Conservation (phyloP, 2,888 invertebrate genomes). For the Teleogryllus oceanicus region DNA sequence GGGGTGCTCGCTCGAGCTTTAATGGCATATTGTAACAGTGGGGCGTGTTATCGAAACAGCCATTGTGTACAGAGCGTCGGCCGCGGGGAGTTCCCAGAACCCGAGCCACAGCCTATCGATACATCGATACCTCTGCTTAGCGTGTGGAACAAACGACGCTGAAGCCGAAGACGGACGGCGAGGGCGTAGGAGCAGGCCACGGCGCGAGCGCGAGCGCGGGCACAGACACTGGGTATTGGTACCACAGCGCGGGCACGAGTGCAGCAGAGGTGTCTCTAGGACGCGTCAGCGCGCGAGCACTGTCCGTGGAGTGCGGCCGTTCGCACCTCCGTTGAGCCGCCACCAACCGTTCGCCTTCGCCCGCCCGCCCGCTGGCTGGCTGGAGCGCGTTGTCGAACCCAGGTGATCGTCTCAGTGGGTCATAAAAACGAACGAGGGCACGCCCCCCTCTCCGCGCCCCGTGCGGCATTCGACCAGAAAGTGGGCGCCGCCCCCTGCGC, state of each 20-base stretch:
- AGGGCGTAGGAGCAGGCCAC: background rate
- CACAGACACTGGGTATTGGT: too few relatives aligned
- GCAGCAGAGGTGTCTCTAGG: too few relatives aligned
- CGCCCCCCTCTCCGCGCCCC: background rate
- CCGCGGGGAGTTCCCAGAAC: conserved; percentile 18
- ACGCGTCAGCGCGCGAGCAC: background rate
- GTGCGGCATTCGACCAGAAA: background rate
- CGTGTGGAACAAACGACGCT: conserved; percentile 1
- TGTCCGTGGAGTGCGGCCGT: background rate
- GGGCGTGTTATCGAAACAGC: conserved; percentile 18
- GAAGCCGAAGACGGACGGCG: background rate
- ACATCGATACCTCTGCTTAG: conserved; percentile 18
- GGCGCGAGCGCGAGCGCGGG: too few relatives aligned
- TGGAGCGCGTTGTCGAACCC: background rate
- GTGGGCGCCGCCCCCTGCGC: background rate
- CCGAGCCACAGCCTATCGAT: conserved; percentile 10
- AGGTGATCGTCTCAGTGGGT: conserved; percentile 2
- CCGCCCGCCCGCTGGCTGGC: background rate
- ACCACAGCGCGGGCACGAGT: too few relatives aligned
- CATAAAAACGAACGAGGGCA: conserved; percentile 4
- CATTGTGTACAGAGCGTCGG: conserved; percentile 18
- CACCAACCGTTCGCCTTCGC: background rate
- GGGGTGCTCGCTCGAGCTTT: conserved; percentile 9
- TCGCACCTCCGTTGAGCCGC: background rate
- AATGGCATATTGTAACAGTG: conserved; percentile 10